Evolutionary conservation across 1,140 invertebrate species (phyloP).

Genomic region (Monochamus saltuarius): DNA sequence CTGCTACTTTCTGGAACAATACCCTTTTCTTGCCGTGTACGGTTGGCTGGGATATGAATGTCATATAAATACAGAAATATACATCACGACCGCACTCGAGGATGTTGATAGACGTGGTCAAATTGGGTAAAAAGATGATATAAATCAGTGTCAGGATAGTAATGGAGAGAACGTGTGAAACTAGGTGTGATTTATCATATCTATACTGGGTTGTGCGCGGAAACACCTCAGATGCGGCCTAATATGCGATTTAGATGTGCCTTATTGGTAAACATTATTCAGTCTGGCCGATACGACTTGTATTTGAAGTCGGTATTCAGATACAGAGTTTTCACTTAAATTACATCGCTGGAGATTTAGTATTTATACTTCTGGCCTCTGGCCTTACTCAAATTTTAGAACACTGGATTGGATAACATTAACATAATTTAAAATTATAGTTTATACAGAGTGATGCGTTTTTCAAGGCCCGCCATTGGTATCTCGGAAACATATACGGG

Average conservation of each 20-base stretch:
- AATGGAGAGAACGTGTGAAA: conserved; percentile 28
- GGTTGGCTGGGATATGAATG: no score
- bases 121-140: conserved; percentile 26
- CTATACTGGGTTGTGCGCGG: conserved; percentile 23
- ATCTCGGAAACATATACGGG: no score
- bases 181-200: conserved; percentile 30
- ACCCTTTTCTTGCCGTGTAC: no score
- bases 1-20: no score
- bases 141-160: conserved; percentile 26
- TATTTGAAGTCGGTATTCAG: background rate
- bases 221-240: conserved; percentile 24
- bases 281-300: background rate
- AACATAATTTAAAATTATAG: no score
- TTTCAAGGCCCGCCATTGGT: no score
- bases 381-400: no score
- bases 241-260: conserved; percentile 19
- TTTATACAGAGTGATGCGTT: no score
- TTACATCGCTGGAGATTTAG: conserved; percentile 24
- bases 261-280: conserved; percentile 30
- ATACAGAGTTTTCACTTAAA: conserved; percentile 17
- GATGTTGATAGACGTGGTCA: conserved; percentile 26
- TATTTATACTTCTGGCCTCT: conserved; percentile 19
- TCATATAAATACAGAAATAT: no score
- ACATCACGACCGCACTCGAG: background rate
- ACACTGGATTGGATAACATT: no score